Base-by-base conservation (phyloP, 1,140 invertebrate genomes). In the Schlechtendalia chinensis region DNA sequence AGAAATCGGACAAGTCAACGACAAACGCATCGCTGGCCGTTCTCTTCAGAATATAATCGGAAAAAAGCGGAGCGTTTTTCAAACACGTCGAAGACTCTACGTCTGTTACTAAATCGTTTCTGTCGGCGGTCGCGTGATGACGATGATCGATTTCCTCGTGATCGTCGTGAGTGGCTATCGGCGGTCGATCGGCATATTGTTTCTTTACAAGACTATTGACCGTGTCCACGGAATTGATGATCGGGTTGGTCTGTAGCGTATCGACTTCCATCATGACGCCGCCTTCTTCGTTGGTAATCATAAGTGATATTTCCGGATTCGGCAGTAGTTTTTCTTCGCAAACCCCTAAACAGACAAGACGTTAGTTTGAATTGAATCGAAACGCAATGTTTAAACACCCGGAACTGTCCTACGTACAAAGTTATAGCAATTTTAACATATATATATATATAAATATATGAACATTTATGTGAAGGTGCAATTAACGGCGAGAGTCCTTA, bases 1-100 rank as follows among this genome's bases (percentile, higher is more conserved):
- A 94, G 61, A 92, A 90, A 22, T 93, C 91, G 0, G 93, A 93
- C n/a, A 95, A 85, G 24, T 91, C 90, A 0, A 94, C 89, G 85
- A 93, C 91, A 80, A 88, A 85, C 59, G 86, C 87, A 24, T 87
- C 87, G 81, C 85, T 86, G 24, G 85, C 83, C 19, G 87, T 87
- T 82, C 87, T 88, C 71, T 87, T 79, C 5, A 79, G 85, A 79
- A 82, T 58, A 63, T 71, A 71, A 50, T 65, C 65, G 16, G 77
- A 71, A 71, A 80, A 80, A 27, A 80, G 32, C 74, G 54, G 67
- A 32, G 61, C 71, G 10, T 58, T 82, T 77, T 81, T 79, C 22
- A 79, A 63, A 63, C 22, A 77, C 22, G 16, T 61, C 19, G 54
- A 61, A 10, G 75, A 61, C 1, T 79, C 75, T 11, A 79, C 27